These are phyloP conservation scores for Hypomecis atomaria DNA, from an alignment of 2,888 invertebrate species.

Conservation along the genomic window DNA sequence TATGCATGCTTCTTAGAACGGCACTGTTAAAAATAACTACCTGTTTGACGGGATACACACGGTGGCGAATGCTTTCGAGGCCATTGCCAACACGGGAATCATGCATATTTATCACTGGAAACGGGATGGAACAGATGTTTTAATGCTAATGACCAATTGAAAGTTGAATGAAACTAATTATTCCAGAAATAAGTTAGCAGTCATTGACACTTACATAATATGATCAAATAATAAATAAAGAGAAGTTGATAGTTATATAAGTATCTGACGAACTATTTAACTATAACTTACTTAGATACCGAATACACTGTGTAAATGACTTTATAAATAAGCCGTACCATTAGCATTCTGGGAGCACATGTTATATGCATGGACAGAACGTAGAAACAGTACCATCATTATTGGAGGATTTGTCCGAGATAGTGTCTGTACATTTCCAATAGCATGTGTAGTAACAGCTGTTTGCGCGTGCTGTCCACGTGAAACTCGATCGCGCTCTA, in stretches of 20 bases:
- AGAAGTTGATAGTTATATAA: not conserved
- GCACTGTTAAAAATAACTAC: slow-evolving; percentile 82
- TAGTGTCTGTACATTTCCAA: slow-evolving; percentile 50
- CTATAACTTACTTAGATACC: too few species aligned
- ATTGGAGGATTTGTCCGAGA: slow-evolving; percentile 27
- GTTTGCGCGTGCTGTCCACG: slow-evolving; percentile 64
- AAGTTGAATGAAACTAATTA: not conserved
- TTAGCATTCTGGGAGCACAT: not conserved
- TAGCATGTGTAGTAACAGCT: slow-evolving; percentile 61
- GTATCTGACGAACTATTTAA: too few species aligned
- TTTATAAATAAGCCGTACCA: too few species aligned
- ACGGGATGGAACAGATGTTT: slow-evolving; percentile 9
- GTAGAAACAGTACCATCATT: slow-evolving; percentile 4
- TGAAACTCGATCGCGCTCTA: slow-evolving; percentile 59
- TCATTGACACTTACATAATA: too few species aligned
- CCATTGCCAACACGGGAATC: slow-evolving; percentile 64
- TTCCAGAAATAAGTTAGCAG: too few species aligned
- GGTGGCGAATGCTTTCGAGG: slow-evolving; percentile 65
- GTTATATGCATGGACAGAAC: not conserved
- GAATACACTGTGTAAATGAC: too few species aligned
- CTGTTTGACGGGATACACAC: slow-evolving; percentile 70
- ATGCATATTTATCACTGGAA: slow-evolving; percentile 31
- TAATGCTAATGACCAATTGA: not conserved
- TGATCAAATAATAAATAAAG: too few species aligned
- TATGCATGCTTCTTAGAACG: slow-evolving; percentile 77